These are phyloP conservation scores for Orchestes rusci DNA, from an alignment of 2,888 invertebrate species.

Conservation along the genomic window DNA sequence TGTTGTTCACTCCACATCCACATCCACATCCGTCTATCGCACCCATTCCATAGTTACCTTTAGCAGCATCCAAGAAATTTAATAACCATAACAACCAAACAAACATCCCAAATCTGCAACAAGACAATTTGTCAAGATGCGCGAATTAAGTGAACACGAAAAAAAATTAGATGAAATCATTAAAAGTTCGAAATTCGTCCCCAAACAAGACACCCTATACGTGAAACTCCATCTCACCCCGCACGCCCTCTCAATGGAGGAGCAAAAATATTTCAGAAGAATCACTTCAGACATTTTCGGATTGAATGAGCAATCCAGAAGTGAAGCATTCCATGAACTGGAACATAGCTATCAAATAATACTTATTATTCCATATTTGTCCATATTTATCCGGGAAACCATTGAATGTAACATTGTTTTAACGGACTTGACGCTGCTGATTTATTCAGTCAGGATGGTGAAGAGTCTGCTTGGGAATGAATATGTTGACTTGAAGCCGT, in stretches of 20 bases:
- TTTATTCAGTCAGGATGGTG: conserved; percentile 34
- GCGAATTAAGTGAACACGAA: neutral
- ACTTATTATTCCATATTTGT: conserved; percentile 32
- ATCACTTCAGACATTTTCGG: conserved; percentile 35
- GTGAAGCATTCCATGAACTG: conserved; percentile 30
- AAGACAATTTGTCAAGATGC: too few species aligned
- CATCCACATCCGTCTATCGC: too few species aligned
- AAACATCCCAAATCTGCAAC: too few species aligned
- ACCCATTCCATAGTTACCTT: too few species aligned
- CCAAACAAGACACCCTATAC: conserved; percentile 32
- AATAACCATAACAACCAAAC: too few species aligned
- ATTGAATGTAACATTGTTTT: conserved; percentile 33
- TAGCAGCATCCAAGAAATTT: too few species aligned
- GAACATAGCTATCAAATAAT: conserved; percentile 31
- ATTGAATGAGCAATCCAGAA: conserved; percentile 34
- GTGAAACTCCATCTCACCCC: conserved; percentile 31
- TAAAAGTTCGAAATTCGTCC: conserved; percentile 23
- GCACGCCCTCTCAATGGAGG: conserved; percentile 33
- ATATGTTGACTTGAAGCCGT: conserved; percentile 27
- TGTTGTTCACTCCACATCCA: too few species aligned
- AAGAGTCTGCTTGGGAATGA: conserved; percentile 33
- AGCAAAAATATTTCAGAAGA: conserved; percentile 33
- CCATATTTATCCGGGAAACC: conserved; percentile 32
- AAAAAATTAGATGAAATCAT: conserved; percentile 12
- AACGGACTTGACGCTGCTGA: conserved; percentile 34